Base-by-base conservation (phyloP, 2,888 invertebrate genomes). In the Spodoptera exigua region DNA sequence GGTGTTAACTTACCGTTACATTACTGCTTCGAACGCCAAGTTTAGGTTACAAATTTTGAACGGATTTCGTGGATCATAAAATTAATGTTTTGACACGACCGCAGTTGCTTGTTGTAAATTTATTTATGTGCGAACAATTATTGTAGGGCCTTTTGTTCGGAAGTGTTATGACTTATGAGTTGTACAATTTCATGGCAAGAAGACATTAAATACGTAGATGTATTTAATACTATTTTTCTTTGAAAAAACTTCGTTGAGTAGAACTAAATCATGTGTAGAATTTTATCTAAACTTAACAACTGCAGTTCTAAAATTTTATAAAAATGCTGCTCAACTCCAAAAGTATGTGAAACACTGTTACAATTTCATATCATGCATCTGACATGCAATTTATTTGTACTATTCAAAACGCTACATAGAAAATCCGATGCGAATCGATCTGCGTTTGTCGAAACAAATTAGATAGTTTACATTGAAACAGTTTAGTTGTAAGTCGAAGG, bases 11-110 rank as follows among this genome's bases (percentile, higher is more conserved):
- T 75, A 66, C 61, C 70, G 67, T 70, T 65, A 80, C 78, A 53
- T 74, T 82, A 79, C 79, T 76, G 69, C 78, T 75, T 53, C 54
- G 71, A 70, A 70, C 69, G 74, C 67, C 77, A 77, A 74, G 55
- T 71, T 27, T 69, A 32, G 58, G 63, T 63, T 58, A 55, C 54
- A 40, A 71, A 62, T 70, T 74, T 70, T 51, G 59, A 65, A 62
- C 52, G 60, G 49, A 54, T 60, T 76, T 74, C 39, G 54, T 59
- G 68, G 48, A 62, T 63, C 64, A 56, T 74, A 56, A 76, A 74
- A 68, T 74, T 55, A 61, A 52, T 75, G 60, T 73, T 53, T 47
- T 61, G 61, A 68, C 59, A 59, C 61, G 45, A 41, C 21, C 17
- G 52, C 43, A 41, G 16, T 65, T 9, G 55, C 43, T 55, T 68